Evolutionary conservation across 2,888 invertebrate genomes (phyloP).

Genomic region (Drosophila mettleri): DNA sequence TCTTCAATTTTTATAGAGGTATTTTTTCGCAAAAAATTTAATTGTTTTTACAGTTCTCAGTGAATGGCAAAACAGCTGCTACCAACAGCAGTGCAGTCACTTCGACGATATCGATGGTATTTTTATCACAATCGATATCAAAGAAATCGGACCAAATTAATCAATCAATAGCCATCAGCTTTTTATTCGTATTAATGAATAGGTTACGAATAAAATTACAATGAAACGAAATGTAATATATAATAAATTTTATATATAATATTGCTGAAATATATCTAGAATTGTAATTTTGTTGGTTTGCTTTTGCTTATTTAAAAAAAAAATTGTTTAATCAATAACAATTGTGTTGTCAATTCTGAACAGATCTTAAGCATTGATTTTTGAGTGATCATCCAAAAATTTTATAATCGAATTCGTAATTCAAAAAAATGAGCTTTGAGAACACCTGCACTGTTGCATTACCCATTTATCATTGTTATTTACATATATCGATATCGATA

Average conservation of each 20-base stretch:
- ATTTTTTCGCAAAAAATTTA: slow-evolving; percentile 58
- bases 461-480: slow-evolving; percentile 31
- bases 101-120: slow-evolving; percentile 2
- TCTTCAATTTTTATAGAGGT: slow-evolving; percentile 42
- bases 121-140: not conserved
- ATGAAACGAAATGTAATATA: too few species aligned
- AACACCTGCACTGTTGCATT: slow-evolving; percentile 37
- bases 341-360: too few species aligned
- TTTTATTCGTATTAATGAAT: too few species aligned
- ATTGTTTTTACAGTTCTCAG: slow-evolving; percentile 42
- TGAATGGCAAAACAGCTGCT: slow-evolving; percentile 62
- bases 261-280: too few species aligned
- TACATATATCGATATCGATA: slow-evolving; percentile 51
- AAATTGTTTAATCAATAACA: too few species aligned
- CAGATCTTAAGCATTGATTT: not conserved
- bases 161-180: too few species aligned
- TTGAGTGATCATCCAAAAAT: not conserved
- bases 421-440: not conserved
- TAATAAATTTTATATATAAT: not conserved
- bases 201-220: not conserved
- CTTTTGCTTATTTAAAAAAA: too few species aligned
- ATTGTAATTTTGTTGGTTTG: not conserved
- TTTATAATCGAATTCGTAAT: not conserved
- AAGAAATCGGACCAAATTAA: too few species aligned
- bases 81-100: not conserved